Evolutionary conservation across 2,113 vertebrate genomes (phyloP).

Genomic region (Perca schrenkii): DNA sequence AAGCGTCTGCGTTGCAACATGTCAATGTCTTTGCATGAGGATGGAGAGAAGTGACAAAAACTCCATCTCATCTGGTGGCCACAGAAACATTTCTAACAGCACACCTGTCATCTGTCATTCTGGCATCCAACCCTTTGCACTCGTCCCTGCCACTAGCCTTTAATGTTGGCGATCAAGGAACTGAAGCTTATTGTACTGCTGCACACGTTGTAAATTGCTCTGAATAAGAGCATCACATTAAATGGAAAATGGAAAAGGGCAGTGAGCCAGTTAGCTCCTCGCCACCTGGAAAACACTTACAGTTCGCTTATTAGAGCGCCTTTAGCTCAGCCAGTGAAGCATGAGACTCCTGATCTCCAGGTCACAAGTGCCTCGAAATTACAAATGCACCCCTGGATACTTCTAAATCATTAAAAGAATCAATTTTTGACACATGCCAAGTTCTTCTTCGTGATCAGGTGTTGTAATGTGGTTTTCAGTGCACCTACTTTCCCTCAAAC

Average conservation of each 20-base stretch:
- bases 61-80: not conserved
- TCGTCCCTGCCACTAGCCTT: not conserved
- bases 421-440: slow-evolving; percentile 11
- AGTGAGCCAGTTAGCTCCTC: slow-evolving; percentile 41
- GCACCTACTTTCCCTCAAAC: not conserved
- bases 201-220: slow-evolving; percentile 43
- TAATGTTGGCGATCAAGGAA: slow-evolving; percentile 11
- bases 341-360: slow-evolving; percentile 39
- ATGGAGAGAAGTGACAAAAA: not conserved
- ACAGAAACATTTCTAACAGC: not conserved
- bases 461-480: not conserved
- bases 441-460: not conserved
- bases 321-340: slow-evolving; percentile 35
- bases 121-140: not conserved
- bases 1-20: not conserved
- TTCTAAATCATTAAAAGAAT: slow-evolving; percentile 13
- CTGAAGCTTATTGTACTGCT: slow-evolving; percentile 38
- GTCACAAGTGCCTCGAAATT: slow-evolving; percentile 61
- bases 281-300: slow-evolving; percentile 52
- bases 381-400: slow-evolving; percentile 24
- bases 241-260: slow-evolving; percentile 59
- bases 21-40: not conserved
- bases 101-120: too few relatives aligned
- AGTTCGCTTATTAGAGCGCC: slow-evolving; percentile 32
- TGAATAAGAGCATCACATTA: slow-evolving; percentile 38